Evolutionary conservation across 2,888 invertebrate species (phyloP), one percentile per base, ranked within the genome.

Genomic region (Graphium colonna): DNA sequence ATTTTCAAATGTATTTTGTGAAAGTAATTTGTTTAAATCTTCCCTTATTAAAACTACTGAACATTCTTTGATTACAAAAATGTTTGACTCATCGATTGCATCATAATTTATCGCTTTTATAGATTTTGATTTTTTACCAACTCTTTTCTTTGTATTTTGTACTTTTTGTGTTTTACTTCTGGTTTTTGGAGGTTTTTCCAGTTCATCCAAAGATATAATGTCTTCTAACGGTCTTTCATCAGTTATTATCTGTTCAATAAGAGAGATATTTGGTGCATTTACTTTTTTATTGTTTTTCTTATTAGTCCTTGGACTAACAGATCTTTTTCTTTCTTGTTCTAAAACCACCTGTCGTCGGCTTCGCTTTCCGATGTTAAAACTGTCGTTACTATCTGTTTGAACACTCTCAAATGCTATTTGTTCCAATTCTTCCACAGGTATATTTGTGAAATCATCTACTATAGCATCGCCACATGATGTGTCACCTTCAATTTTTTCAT

Each of bases 171-270:
- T 52, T 64, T 68, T 75, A 51, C 63, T 67, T 56, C 45, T 58
- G 1, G 55, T 57, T 64, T 71, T 78, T 1, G 51, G 50, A 28
- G 72, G 70, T 1, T 71, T 67, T 67, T 85, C 86, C n/a, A 81
- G 67, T 53, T 77, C 82, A 48, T 84, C 81, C 10, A 88, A 67
- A 3, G 79, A 79, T 71, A 86, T 85, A 49, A 85, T 82, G 18
- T 87, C 88, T 67, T 88, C 86, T 39, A 85, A 56, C 18, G 86
- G 87, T 58, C 79, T 73, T 41, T 88, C 82, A 62, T 85, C 85
- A 36, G 73, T 79, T 51, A 90, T 81, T 17, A 85, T 87, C 61
- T 88, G 82, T 58, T 89, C 88, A 56, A 86, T 71, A 1, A 87
- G 73, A 15, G 87, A 87, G 68, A 88, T 84, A 60, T 82, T 87